Evolutionary conservation across 1,140 invertebrate species (phyloP), one percentile per base, ranked within the genome.

Genomic region (Dreissena polymorpha): DNA sequence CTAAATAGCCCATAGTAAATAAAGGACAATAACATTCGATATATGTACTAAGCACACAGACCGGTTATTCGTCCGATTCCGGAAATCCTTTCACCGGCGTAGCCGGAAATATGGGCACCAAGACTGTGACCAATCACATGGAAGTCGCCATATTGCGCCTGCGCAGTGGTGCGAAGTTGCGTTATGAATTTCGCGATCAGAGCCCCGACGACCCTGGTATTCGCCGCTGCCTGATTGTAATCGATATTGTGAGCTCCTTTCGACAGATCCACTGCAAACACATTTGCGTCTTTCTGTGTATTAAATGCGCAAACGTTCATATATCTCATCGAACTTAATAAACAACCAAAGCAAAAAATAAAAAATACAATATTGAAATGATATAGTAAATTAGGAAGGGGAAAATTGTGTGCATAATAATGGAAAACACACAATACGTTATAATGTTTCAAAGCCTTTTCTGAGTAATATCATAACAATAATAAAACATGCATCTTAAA

Each of bases 181-280:
- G 69, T 80, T 53, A 97, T 92, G 64, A 99, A 91, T 93, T 97
- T 95, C 10, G 97, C 96, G 53, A 98, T 93, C 92, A 98, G 97
- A 86, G 97, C 96, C 0, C 97, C 98, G 0, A 98, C 97, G 12
- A 99, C 93, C 69, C 97, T 94, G 0, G 97, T 98, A 89, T 99
- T 99, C 50, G 97, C 97, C 0, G 97, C 97, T 0, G 97, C 97
- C 86, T 97, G 94, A 0, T 98, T 96, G 90, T 99, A 99, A 16
- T 86, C 95, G 94, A 6, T 97, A n/a, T n/a, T n/a, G 97, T 0
- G 97, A 97, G 53, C 95, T 96, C 87, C 97, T 57, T 95, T 96
- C 86, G 96, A 96, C 97, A 97, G 99, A 90, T 99, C 97, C 8
- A 99, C 97, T 89, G 97, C 97, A 53, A 99, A 96, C 0, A 97